Evolutionary conservation across 2,888 invertebrate genomes (phyloP), one percentile per base, ranked within the genome.

Genomic region (Mamestra brassicae): DNA sequence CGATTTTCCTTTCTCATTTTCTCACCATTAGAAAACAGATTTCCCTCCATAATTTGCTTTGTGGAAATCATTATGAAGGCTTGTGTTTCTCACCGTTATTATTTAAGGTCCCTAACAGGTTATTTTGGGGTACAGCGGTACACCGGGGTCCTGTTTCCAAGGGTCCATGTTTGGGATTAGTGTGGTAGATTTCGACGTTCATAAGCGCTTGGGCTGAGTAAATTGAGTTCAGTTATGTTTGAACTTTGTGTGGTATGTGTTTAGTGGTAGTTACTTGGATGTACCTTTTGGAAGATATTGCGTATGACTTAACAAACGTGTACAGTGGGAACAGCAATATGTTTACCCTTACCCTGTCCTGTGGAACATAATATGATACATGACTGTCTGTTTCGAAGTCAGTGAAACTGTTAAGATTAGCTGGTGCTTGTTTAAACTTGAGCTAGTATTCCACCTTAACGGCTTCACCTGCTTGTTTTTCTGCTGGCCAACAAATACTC

Each of bases 21-120:
- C 87, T 80, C 87, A 89, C 85, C 83, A 87, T 89, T 85, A 87
- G 87, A 87, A 88, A 87, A 85, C 78, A 76, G 83, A 86, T 89
- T 89, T 88, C 81, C 80, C 79, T 77, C 68, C 67, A 72, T 73
- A 26, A 64, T 85, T 80, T 77, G 52, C 77, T 81, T 71, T 78
- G 81, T 86, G 75, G 75, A 84, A 85, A 80, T 75, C 67, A 80
- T 80, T 78, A 83, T 69, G 57, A 65, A 69, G 62, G 68, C 52
- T 70, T 62, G 72, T 64, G 74, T 73, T 76, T 74, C 68, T 47
- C 61, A 67, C 63, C 77, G 38, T 67, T 83, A 84, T 84, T 84
- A 84, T 77, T 69, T 70, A 71, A 74, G 71, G 38, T 58, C 61
- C 52, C 76, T 74, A 58, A 64, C 71, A 74, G 64, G 69, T 75